Conservation (phyloP, 2,113 vertebrate species). For the Crypturellus undulatus region DNA sequence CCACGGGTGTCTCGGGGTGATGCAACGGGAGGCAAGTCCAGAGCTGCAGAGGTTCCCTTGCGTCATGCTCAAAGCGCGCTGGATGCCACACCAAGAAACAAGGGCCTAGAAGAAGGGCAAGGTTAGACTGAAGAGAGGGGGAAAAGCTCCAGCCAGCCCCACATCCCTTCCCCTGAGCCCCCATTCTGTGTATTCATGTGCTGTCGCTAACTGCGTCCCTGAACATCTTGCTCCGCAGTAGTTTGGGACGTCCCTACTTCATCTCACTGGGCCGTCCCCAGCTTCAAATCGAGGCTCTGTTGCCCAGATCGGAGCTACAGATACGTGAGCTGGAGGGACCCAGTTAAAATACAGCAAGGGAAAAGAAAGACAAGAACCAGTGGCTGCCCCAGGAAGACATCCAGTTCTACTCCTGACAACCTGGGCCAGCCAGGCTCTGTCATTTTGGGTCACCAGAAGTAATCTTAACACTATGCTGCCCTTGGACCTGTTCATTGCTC, state of each 20-base stretch:
- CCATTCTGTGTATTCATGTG: background rate
- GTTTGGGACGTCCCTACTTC: background rate
- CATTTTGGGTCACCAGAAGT: background rate
- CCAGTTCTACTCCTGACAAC: too few species aligned
- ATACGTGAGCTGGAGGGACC: too few species aligned
- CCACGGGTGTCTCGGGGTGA: background rate
- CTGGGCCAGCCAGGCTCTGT: background rate
- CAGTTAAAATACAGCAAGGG: too few species aligned
- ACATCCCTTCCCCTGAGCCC: background rate
- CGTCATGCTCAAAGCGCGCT: background rate
- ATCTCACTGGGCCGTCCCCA: background rate
- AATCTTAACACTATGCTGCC: background rate
- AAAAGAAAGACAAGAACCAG: too few species aligned
- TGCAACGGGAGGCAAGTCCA: background rate
- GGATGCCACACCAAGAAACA: background rate
- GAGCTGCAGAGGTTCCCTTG: conserved; percentile 23
- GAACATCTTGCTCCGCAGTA: accelerated
- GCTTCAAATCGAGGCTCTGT: too few species aligned
- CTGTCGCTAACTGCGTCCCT: background rate
- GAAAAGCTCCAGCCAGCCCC: background rate
- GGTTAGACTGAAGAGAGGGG: background rate
- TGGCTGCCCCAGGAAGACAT: too few species aligned
- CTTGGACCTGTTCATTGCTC: background rate
- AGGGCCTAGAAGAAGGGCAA: background rate
- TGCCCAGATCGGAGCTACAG: too few species aligned